Base-by-base conservation (phyloP, 2,113 vertebrate species). In the Plecotus auritus region DNA sequence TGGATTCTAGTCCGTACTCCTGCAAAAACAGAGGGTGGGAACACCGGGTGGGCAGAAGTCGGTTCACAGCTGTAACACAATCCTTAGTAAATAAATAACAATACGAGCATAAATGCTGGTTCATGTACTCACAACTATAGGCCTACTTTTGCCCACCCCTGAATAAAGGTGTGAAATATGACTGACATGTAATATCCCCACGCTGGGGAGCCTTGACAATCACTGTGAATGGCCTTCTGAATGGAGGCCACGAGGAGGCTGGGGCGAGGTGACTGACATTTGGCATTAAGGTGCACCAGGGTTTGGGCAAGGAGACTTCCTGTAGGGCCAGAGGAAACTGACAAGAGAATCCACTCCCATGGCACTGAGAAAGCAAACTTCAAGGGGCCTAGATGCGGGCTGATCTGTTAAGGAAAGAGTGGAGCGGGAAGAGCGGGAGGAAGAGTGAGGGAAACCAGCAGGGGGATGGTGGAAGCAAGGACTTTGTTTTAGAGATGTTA, bases 401-500 rank as follows among this genome's bases (percentile, higher is more conserved):
- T 30, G 26, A 14, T 26, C 28, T 90, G 61, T 54, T 30, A 51
- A 12, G 30, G 10, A 94, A 37, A 82, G 4, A 4, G 47, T 30
- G 28, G 42, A 76, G 72, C 9, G 11, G 22, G 30, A 5, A 67
- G 45, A 66, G 45, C 64, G 66, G 42, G 23, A 64, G 54, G 0
- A 61, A 28, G 26, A 0, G 2, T 4, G 40, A 90, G 54, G 11
- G 42, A 88, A 76, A 54, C 7, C 17, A 35, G 12, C 26, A 80
- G 42, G 73, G 90, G 35, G 35, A 32, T n/a, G 20, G 64, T 28
- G 26, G n/a, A 67, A 84, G 40, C 23, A 85, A 32, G 67, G 42
- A n/a, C 22, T 86, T 91, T 83, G 93, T 74, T 92, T 96, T 54
- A 92, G 66, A 91, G 26, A 54, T 56, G 56, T 94, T 92, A 35